Base-by-base conservation (phyloP, 2,113 vertebrate genomes). In the Nerophis ophidion region DNA sequence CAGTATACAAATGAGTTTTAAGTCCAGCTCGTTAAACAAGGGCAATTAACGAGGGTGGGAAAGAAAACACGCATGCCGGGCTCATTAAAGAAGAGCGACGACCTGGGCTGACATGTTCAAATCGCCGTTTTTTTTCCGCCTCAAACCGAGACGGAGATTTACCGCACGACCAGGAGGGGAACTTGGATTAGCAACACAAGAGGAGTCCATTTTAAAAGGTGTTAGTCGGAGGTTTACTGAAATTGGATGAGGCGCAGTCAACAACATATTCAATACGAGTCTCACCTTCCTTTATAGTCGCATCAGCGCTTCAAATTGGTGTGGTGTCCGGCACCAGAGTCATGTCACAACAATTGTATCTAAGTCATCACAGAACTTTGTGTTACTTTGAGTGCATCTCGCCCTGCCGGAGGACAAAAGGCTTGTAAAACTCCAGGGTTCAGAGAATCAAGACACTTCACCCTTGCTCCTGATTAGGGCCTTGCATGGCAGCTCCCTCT, bases 91-190 rank as follows among this genome's bases (percentile, higher is more conserved):
- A 65, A 45, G 54, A 42, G n/a, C 5, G 16, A 61, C 12, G 16
- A 33, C 65, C 40, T 57, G 42, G 49, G 48, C 65, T 70, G 14
- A 70, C 67, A 68, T 65, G n/a, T 11, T 56, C 6, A 19, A 19
- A 56, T 17, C 19, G n/a, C n/a, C 5, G 36, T 16, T 56, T 26
- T 4, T 42, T 19, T n/a, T n/a, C n/a, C 12, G n/a, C 36, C 8
- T 8, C 54, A 36, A 38, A 34, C 6, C 34, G 35, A 66, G 65
- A 67, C 61, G 64, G 15, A 63, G 68, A 72, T 77, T 72, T 72
- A 55, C 58, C 47, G 52, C 57, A 59, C 36, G 61, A 44, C 6
- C 1, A 49, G 45, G n/a, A n/a, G 48, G 15, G 19, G 50, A 58
- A 19, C 10, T 36, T 55, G 70, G 63, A 65, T 69, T 73, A 68